These are phyloP conservation scores for Delichon dasypus DNA, from an alignment of 2,797 vertebrate species.

Conservation along the genomic window DNA sequence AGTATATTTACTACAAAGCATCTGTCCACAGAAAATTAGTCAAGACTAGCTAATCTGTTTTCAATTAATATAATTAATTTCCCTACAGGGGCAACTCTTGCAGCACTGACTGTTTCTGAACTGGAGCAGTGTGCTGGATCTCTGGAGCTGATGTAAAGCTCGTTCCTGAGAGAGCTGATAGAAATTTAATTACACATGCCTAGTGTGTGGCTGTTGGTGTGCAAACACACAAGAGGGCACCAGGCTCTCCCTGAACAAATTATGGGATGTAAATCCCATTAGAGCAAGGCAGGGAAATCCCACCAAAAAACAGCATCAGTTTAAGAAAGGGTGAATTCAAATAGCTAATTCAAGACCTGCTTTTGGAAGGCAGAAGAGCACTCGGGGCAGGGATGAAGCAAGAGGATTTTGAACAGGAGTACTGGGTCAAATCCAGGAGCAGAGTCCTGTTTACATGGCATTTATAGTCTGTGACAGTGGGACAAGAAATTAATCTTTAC, in stretches of 20 bases:
- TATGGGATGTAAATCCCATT: accelerated
- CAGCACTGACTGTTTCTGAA: neutral
- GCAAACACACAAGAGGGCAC: neutral
- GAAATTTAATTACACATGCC: neutral
- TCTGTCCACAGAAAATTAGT: neutral
- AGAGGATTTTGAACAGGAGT: neutral
- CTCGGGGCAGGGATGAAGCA: neutral
- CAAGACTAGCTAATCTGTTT: neutral
- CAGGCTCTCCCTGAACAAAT: neutral
- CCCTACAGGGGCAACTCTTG: neutral
- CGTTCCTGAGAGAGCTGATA: neutral
- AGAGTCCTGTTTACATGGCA: neutral
- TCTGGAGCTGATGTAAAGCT: neutral
- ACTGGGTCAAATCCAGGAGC: neutral
- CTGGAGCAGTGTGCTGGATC: neutral
- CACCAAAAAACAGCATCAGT: neutral
- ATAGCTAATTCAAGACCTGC: neutral
- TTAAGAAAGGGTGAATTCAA: neutral
- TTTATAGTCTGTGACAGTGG: neutral
- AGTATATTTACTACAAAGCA: neutral
- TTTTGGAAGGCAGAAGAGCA: neutral
- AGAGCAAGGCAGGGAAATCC: neutral
- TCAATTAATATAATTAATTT: neutral
- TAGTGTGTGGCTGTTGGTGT: neutral
- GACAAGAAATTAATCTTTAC: neutral